phyloP scores from a whole-genome alignment of 1,140 invertebrate species.

The Papilio machaon region DNA sequence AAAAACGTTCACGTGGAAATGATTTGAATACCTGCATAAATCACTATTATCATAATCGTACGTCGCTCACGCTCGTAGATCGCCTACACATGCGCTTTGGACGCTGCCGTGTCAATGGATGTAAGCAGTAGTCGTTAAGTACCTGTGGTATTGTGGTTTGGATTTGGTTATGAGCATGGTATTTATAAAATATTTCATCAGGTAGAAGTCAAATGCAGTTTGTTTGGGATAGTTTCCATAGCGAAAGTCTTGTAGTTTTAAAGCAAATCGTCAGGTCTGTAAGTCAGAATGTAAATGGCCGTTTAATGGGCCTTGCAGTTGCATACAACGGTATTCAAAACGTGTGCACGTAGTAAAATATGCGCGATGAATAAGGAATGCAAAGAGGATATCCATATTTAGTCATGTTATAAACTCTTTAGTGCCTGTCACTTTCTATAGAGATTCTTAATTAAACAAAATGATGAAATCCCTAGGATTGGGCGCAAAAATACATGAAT shows the following conservation, averaged over 20 bases:
- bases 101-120: constrained; percentile 38
- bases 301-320: constrained; percentile 70
- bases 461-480: neutral
- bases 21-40: constrained; percentile 27
- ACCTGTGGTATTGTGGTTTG: constrained; percentile 11
- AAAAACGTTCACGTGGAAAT: constrained; percentile 33
- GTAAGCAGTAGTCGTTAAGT: neutral
- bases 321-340: constrained; percentile 70
- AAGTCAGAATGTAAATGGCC: constrained; percentile 68
- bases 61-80: constrained; percentile 42
- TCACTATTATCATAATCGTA: constrained; percentile 31
- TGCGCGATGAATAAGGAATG: constrained; percentile 66
- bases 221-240: constrained; percentile 58
- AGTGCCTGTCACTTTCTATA: constrained; percentile 62
- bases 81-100: constrained; percentile 45
- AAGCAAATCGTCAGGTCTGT: constrained; percentile 63
- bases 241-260: constrained; percentile 65
- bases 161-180: constrained; percentile 16
- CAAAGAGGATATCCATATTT: constrained; percentile 63
- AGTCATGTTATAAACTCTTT: constrained; percentile 56
- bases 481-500: constrained; percentile 12
- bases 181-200: constrained; percentile 37
- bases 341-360: constrained; percentile 61
- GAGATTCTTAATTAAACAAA: constrained; percentile 45
- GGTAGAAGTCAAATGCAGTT: constrained; percentile 77